Base-by-base conservation (phyloP, 1,140 invertebrate species). In the Drosophila saltans region DNA sequence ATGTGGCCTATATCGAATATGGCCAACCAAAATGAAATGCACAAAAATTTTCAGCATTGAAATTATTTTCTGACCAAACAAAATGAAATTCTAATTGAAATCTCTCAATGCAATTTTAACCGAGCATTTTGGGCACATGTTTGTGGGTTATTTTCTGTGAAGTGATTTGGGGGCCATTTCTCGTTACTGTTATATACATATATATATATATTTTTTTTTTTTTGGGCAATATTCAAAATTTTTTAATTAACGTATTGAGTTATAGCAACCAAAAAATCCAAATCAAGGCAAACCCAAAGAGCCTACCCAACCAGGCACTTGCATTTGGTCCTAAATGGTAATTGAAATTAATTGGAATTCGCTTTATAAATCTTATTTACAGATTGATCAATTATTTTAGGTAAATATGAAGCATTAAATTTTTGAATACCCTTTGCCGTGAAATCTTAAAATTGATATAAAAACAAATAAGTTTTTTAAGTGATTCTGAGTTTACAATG, bases 161-260 rank as follows among this genome's bases (percentile, higher is more conserved):
- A 52, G 45, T 68, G 48, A 62, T 55, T 45, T 59, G 52, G 68
- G 58, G 52, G 68, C 69, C 39, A 55, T 56, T 70, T 82, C 66
- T 82, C 66, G 48, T 52, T 52, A 39, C 65, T 83, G 79, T 79
- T 88, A 76, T 83, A 76, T 16, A 16, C 0, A 16, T 16, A 16
- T 16, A n/a, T n/a, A n/a, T n/a, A n/a, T 16, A 0, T 16, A 78
- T 71, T 74, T 58, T n/a, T 79, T 88, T 73, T 83, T 73, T 81
- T 71, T 75, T 40, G 7, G 76, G 76, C 84, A 89, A 89, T 88
- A 89, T 88, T 89, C 84, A 84, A 88, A 84, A 88, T 89, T 89
- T 89, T 88, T 88, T 88, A 88, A 89, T 88, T 80, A 88, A 88
- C 80, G 80, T 89, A 89, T 89, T 84, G 84, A 83, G 78, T 89